Base-by-base conservation (phyloP, 1,140 invertebrate genomes). In the Mizuhopecten yessoensis region DNA sequence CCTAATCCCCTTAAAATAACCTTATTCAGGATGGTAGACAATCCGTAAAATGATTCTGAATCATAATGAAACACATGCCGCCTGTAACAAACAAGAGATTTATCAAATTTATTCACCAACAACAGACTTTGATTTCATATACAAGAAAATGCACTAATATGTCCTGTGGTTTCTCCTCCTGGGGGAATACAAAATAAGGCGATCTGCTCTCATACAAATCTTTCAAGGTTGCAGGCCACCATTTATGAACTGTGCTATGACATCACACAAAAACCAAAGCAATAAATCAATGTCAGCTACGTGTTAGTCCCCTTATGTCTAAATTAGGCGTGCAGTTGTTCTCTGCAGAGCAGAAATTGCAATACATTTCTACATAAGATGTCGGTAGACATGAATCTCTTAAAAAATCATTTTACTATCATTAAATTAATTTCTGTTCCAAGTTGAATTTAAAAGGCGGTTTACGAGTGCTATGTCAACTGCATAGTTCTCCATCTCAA, bases 1-100 rank as follows among this genome's bases (percentile, higher is more conserved):
- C 57, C n/a, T 75, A 75, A 75, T 75, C 57, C 57, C n/a, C 17
- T 75, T 75, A 75, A 75, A 75, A 75, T 75, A 75, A 75, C n/a
- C 57, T 75, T 29, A 75, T 75, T 75, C 57, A 75, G 57, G 29
- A 75, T 5, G 57, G 57, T 23, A 75, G 57, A 75, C 57, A 75
- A 29, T n/a, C 42, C 57, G 57, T 75, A 75, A 75, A 75, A 75
- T 75, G 23, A 75, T 75, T 75, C 57, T 17, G 57, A 75, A 29
- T 75, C 57, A 75, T 75, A 75, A 5, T n/a, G 57, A 75, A 75
- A 75, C 57, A 75, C 57, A 75, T 75, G 57, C 57, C n/a, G 57
- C 57, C 1, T 29, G 57, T 75, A 75, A 5, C 57, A 13, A 17
- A 75, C 57, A 75, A n/a, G 57, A 29, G 57, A 75, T 75, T 75